Evolutionary conservation across 2,888 invertebrate species (phyloP).

Genomic region (Calliopum simillimum): DNA sequence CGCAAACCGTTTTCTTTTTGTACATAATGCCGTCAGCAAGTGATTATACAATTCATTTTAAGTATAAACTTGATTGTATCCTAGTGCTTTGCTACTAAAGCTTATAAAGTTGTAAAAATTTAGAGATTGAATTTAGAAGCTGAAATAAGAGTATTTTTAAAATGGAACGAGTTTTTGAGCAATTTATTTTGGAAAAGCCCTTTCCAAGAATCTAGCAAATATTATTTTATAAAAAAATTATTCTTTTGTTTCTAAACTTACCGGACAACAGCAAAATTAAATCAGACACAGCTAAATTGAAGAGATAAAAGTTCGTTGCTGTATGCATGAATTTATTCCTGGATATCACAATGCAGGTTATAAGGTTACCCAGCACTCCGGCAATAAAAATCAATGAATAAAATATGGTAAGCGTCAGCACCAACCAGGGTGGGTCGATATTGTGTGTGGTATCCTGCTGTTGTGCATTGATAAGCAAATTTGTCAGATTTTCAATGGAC

Average conservation of each 20-base stretch:
- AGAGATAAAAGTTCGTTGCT: slow-evolving; percentile 84
- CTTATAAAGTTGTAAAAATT: too few species aligned
- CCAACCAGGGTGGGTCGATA: slow-evolving; percentile 51
- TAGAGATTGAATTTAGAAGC: too few species aligned
- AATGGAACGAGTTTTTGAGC: too few species aligned
- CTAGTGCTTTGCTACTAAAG: too few species aligned
- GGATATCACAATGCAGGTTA: slow-evolving; percentile 87
- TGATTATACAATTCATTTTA: too few species aligned
- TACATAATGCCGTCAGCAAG: too few species aligned
- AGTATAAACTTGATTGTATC: too few species aligned
- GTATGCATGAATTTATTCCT: slow-evolving; percentile 87
- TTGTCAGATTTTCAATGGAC: slow-evolving; percentile 61
- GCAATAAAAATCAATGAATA: slow-evolving; percentile 74
- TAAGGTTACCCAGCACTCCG: slow-evolving; percentile 84
- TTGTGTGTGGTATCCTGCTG: neutral
- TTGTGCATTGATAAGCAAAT: slow-evolving; percentile 28
- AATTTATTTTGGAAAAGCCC: too few species aligned
- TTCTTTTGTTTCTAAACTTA: slow-evolving; percentile 50
- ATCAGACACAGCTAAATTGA: slow-evolving; percentile 88
- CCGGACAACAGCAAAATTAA: slow-evolving; percentile 81
- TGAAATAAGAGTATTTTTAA: too few species aligned
- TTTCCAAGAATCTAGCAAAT: too few species aligned
- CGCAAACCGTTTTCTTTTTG: too few species aligned
- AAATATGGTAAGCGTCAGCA: slow-evolving; percentile 74
- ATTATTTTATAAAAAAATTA: too few species aligned